Evolutionary conservation across 53 echinoderm and acorn worm species (phyloP), one percentile per base, ranked within the genome.

Genomic region (Henricia sp.): DNA sequence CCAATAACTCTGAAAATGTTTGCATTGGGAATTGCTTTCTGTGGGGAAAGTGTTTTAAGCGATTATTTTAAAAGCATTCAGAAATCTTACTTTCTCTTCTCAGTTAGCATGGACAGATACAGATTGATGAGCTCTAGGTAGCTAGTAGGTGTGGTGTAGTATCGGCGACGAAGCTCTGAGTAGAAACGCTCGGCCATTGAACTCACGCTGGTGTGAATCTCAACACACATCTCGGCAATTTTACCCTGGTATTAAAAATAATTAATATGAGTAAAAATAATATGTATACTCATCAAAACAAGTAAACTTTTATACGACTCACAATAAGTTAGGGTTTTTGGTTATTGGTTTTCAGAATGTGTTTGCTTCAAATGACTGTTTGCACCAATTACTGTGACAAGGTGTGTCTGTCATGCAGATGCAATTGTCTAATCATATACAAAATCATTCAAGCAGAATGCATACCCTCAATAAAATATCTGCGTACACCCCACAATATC

Each of bases 111-210:
- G 27, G 94, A 92, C 27, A 99, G 89, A 37, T 99, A 99, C 17
- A 99, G 91, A 67, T 99, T 99, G 89, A 99, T 99, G 21, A 99
- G 92, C 69, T 99, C 99, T 66, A 99, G 68, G 78, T 99, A 99
- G 90, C 99, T 99, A 28, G 99, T 99, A 28, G 99, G 99, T 28
- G 99, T 97, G 66, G 94, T 94, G 88, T 99, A 99, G 66, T 99
- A 99, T 4, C 97, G 90, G 33, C 99, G 84, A 41, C 99, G 92
- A 51, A 99, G 90, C 80, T 99, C 94, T 3, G 92, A 83, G 66
- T 91, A 94, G 87, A 85, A 97, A 34, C 91, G 85, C 34, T 95
- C 99, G 0, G 99, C 99, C 94, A 99, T 99, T 74, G 76, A 50
- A 70, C 99, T 99, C 8, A 99, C 99, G 60, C 99, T 99, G 71